Conservation (phyloP, 2,113 vertebrate species). For the Anser brachyrhynchus region DNA sequence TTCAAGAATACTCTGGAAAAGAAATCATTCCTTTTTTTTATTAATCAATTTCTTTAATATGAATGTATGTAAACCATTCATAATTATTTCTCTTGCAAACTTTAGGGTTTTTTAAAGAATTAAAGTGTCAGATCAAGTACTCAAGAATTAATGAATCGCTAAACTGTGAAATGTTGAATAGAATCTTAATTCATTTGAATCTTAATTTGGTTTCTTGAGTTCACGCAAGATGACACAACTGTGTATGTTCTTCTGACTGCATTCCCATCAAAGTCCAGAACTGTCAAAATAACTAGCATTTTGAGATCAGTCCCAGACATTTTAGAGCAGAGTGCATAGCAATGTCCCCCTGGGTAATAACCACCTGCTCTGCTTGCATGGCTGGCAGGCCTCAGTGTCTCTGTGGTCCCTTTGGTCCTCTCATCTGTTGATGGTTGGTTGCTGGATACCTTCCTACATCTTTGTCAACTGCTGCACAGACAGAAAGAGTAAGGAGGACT, state of each 20-base stretch:
- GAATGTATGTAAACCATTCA: not conserved
- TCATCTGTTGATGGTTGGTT: accelerated
- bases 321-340: not conserved
- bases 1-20: not conserved
- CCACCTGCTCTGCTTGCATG: not conserved
- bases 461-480: not conserved
- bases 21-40: not conserved
- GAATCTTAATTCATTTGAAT: not conserved
- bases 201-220: not conserved
- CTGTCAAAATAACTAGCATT: not conserved
- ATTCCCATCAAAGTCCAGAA: not conserved
- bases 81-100: not conserved
- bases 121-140: not conserved
- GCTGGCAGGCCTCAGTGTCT: not conserved
- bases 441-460: not conserved
- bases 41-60: not conserved
- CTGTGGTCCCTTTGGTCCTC: not conserved
- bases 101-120: not conserved
- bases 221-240: not conserved
- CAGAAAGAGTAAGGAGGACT: not conserved
- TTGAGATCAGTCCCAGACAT: not conserved
- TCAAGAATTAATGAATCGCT: not conserved
- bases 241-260: not conserved
- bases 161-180: not conserved
- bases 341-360: too few species aligned